Evolutionary conservation across 1,140 invertebrate genomes (phyloP).

Genomic region (Helicorthomorpha holstii): DNA sequence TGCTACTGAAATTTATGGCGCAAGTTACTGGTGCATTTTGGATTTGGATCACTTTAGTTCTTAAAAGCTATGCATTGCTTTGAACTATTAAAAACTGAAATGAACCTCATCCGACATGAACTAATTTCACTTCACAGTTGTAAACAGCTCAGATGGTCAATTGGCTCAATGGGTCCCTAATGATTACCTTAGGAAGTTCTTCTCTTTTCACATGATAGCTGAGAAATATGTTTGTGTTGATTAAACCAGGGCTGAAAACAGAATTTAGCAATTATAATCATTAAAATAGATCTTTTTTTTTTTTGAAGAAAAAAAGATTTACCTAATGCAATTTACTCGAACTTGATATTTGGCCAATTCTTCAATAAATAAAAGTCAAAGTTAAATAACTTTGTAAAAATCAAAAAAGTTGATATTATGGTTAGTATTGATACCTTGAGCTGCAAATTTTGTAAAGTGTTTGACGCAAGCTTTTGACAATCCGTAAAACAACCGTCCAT

Average conservation of each 20-base stretch:
- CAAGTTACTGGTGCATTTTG: neutral
- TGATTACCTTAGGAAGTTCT: neutral
- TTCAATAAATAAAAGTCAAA: neutral
- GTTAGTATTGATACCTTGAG: neutral
- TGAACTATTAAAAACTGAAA: no score
- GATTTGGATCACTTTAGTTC: neutral
- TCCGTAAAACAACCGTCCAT: constrained; percentile 54
- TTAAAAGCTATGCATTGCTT: no score
- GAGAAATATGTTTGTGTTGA: neutral
- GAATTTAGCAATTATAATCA: neutral
- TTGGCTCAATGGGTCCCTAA: neutral
- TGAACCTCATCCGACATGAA: no score
- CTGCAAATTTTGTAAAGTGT: constrained; percentile 61
- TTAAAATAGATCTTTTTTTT: neutral
- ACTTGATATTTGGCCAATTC: constrained; percentile 16
- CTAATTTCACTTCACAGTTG: neutral
- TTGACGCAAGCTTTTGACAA: constrained; percentile 77
- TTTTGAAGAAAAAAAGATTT: neutral
- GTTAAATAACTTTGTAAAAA: constrained; percentile 10
- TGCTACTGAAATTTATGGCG: neutral
- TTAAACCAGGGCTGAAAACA: neutral
- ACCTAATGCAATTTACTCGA: neutral
- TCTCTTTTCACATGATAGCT: neutral
- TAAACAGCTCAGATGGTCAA: neutral
- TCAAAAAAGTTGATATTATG: neutral